Conservation (phyloP, 2,888 invertebrate genomes). For the Tenthredo amoena region DNA sequence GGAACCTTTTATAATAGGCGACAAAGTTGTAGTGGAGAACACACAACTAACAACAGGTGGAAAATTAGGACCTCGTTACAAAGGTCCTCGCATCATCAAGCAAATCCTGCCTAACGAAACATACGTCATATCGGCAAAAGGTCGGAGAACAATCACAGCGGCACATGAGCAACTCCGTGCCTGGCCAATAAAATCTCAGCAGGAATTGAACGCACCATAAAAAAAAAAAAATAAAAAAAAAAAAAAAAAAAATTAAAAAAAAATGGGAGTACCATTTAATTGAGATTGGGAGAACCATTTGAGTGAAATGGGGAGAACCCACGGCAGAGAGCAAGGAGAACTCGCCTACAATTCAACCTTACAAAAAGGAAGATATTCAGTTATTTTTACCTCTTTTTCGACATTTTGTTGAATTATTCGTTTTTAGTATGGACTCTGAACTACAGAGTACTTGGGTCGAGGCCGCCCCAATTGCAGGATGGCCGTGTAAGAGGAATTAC, state of each 20-base stretch:
- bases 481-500: neutral
- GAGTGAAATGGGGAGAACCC: neutral
- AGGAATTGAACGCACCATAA: neutral
- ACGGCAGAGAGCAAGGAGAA: constrained; percentile 10
- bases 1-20: constrained; percentile 5
- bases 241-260: neutral
- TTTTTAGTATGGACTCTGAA: neutral
- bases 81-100: constrained; percentile 57
- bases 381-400: neutral
- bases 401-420: neutral
- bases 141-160: constrained; percentile 47
- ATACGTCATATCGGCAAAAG: constrained; percentile 55
- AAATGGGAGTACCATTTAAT: neutral
- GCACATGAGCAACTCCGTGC: constrained; percentile 59
- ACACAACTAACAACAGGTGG: constrained; percentile 59
- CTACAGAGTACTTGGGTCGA: neutral
- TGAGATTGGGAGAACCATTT: constrained; percentile 2
- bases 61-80: constrained; percentile 57
- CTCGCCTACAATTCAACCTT: neutral
- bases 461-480: constrained; percentile 16
- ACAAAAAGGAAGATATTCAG: neutral
- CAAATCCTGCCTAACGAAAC: constrained; percentile 58
- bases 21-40: constrained; percentile 57
- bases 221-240: neutral
- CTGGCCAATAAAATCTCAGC: constrained; percentile 37